phyloP scores from a whole-genome alignment of 2,888 invertebrate genomes.

The Pollenia labialis region DNA sequence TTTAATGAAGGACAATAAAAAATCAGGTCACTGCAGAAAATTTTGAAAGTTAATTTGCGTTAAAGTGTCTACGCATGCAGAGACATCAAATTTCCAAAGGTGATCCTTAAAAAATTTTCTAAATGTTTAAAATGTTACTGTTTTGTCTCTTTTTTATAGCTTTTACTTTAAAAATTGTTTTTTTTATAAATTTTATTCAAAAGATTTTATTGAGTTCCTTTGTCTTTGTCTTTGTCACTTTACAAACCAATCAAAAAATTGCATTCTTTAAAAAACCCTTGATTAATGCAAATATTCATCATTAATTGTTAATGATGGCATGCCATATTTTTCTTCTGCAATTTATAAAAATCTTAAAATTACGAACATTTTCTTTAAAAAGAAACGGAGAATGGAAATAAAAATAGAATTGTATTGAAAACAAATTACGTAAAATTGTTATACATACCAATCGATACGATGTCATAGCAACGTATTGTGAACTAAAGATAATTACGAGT shows the following conservation, averaged over 20 bases:
- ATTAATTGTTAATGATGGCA: conserved; percentile 65
- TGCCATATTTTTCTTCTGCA: conserved; percentile 9
- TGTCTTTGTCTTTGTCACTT: conserved; percentile 51
- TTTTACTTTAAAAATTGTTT: neutral
- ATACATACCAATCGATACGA: conserved; percentile 55
- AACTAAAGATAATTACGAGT: neutral
- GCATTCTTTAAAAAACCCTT: conserved; percentile 13
- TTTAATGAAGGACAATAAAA: conserved; percentile 8
- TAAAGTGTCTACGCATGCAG: conserved; percentile 19
- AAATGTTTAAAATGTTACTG: neutral
- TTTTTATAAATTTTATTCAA: conserved; percentile 1
- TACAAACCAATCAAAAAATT: conserved; percentile 47
- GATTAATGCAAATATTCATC: conserved; percentile 59
- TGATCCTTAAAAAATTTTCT: neutral
- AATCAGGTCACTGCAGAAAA: neutral
- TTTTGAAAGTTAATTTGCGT: neutral
- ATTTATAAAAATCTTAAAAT: conserved; percentile 51
- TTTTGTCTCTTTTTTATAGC: neutral
- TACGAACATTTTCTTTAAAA: neutral
- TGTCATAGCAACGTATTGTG: conserved; percentile 29
- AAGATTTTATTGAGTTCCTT: conserved; percentile 7
- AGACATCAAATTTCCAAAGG: neutral
- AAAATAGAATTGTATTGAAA: neutral
- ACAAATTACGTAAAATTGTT: conserved; percentile 37
- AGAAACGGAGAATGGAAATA: neutral